phyloP scores from a whole-genome alignment of 1,140 invertebrate genomes.

The Yoshiicerus persimilis region DNA sequence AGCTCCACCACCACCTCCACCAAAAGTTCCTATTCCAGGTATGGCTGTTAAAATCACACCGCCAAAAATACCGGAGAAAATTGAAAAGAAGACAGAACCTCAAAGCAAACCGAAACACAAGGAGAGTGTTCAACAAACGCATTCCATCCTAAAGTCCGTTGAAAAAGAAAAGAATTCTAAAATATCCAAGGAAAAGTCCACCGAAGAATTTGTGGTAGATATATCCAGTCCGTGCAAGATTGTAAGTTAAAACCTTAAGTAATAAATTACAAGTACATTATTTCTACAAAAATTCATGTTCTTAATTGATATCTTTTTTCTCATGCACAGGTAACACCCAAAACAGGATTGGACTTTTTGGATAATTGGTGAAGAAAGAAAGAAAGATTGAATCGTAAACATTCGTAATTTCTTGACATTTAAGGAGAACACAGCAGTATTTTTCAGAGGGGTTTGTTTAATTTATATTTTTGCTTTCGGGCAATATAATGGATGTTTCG shows the following conservation, averaged over 20 bases:
- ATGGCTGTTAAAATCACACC: conserved; percentile 20
- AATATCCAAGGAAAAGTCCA: not conserved
- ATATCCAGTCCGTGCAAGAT: conserved; percentile 48
- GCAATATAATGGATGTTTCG: too few species aligned
- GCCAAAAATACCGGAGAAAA: not conserved
- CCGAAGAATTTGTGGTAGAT: conserved; percentile 45
- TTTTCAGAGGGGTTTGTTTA: not conserved
- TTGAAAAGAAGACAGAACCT: not conserved
- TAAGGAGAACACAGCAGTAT: not conserved
- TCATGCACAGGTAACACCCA: conserved; percentile 35
- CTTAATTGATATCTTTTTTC: not conserved
- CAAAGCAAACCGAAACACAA: not conserved
- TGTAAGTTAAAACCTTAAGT: conserved; percentile 28
- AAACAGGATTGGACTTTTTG: conserved; percentile 43
- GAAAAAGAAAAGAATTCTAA: not conserved
- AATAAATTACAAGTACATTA: not conserved
- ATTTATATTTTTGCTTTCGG: too few species aligned
- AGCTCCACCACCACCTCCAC: conserved; percentile 47
- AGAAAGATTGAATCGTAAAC: not conserved
- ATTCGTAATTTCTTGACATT: not conserved
- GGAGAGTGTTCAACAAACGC: not conserved
- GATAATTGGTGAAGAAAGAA: conserved; percentile 39
- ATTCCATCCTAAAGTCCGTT: not conserved
- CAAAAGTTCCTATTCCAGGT: conserved; percentile 10
- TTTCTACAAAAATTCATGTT: too few species aligned